Percentiles rank a stretch among this genome's conserved stretches.
Evolutionary conservation across 2,888 invertebrate genomes (phyloP).

Genomic region (Dicyrtomina minuta): DNA sequence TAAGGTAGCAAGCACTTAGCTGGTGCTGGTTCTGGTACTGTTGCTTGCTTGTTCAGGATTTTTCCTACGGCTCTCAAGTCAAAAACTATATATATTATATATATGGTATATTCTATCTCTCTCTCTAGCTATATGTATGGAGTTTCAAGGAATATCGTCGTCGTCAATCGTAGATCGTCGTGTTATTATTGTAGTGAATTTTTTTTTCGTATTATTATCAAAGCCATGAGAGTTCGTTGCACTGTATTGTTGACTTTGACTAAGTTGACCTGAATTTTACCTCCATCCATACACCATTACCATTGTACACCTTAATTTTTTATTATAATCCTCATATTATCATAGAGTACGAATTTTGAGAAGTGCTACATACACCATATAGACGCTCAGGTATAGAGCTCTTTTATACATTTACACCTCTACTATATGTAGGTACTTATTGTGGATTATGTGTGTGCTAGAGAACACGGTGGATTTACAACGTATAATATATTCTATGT

Average conservation of each 20-base stretch:
- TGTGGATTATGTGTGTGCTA: too few species aligned
- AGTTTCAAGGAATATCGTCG: too few species aligned
- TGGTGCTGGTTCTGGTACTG: not conserved
- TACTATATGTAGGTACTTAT: too few species aligned
- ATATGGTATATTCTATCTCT: not conserved
- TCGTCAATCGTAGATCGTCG: too few species aligned
- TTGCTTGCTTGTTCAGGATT: slow-evolving; percentile 8
- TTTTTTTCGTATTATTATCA: slow-evolving; percentile 31
- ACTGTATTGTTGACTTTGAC: slow-evolving; percentile 53
- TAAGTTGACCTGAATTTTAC: slow-evolving; percentile 49
- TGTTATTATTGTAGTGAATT: slow-evolving; percentile 5
- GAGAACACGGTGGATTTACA: too few species aligned
- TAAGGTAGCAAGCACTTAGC: slow-evolving; percentile 27
- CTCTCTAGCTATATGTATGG: too few species aligned
- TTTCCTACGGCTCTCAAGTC: slow-evolving; percentile 7
- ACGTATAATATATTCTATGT: too few species aligned
- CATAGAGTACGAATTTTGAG: too few species aligned
- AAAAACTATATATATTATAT: not conserved
- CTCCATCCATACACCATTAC: slow-evolving; percentile 21
- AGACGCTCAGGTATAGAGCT: too few species aligned
- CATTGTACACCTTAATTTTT: slow-evolving; percentile 23
- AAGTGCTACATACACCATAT: not conserved
- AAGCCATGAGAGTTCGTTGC: slow-evolving; percentile 50
- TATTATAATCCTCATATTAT: not conserved
- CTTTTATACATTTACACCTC: too few species aligned